phyloP scores from a whole-genome alignment of 2,888 invertebrate species.

The Zaprionus obscuricornis region DNA sequence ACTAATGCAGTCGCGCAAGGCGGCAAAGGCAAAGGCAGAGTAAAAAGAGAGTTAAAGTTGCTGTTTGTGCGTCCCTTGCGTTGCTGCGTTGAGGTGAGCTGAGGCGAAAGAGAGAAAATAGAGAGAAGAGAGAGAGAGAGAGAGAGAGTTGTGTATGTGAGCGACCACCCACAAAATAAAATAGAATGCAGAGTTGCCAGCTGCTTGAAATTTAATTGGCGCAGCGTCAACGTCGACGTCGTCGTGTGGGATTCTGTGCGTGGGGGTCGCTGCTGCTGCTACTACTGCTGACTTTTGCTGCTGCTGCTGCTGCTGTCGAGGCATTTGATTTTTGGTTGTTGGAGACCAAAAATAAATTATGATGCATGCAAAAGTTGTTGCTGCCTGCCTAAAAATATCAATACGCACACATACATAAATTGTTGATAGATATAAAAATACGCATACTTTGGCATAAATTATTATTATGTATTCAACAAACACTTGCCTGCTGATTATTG shows the following conservation, averaged over 20 bases:
- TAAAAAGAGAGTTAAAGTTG: too few relatives aligned
- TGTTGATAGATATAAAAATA: not conserved
- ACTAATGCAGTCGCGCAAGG: not conserved
- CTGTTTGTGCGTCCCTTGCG: too few relatives aligned
- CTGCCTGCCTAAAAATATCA: constrained; percentile 61
- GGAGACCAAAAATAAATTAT: constrained; percentile 71
- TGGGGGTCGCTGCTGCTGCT: constrained; percentile 24
- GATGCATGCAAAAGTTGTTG: constrained; percentile 63
- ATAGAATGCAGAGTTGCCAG: constrained; percentile 63
- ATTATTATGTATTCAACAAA: too few relatives aligned
- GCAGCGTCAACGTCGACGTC: too few relatives aligned
- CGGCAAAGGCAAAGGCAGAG: not conserved
- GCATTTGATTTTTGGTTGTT: constrained; percentile 40
- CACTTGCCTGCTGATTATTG: not conserved
- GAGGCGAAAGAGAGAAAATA: not conserved
- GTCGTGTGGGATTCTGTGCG: constrained; percentile 41
- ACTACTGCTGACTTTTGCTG: constrained; percentile 5
- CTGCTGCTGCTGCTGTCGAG: constrained; percentile 2
- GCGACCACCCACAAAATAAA: constrained; percentile 55
- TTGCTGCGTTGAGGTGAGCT: too few relatives aligned
- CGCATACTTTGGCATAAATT: not conserved
- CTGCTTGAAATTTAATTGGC: constrained; percentile 44
- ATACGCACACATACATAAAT: constrained; percentile 5
- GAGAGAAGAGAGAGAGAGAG: not conserved
- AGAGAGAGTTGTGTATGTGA: not conserved